Percentiles rank a stretch among this genome's conserved stretches.
These are phyloP conservation scores for Enteromius anoplus DNA, from an alignment of 2,797 vertebrate genomes.

Conservation along the genomic window DNA sequence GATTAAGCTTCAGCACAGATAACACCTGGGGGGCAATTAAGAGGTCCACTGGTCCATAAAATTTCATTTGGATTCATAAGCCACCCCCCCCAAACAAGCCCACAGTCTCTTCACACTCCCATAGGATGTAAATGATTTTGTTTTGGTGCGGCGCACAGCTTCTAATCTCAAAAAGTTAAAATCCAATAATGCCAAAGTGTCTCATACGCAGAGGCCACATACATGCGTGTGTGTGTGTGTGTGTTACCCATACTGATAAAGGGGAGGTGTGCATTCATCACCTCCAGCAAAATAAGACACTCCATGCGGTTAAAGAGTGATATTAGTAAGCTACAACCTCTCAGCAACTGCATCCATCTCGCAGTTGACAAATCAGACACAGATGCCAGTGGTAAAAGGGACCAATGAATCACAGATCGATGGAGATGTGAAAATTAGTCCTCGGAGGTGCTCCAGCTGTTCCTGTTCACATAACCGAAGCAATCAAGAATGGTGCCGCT, in stretches of 20 bases:
- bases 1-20: constrained; percentile 85
- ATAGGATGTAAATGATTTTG: constrained; percentile 53
- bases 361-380: constrained; percentile 41
- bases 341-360: constrained; percentile 23
- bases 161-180: constrained; percentile 63
- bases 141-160: constrained; percentile 61
- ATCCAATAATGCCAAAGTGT: constrained; percentile 49
- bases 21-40: constrained; percentile 91
- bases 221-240: constrained; percentile 41
- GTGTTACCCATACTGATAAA: constrained; percentile 45
- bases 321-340: constrained; percentile 24
- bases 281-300: constrained; percentile 38
- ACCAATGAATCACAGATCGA: constrained; percentile 49
- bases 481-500: constrained; percentile 27
- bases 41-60: constrained; percentile 91
- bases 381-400: constrained; percentile 34
- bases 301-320: constrained; percentile 26
- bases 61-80: constrained; percentile 88
- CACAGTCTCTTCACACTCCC: constrained; percentile 46
- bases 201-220: constrained; percentile 55
- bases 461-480: constrained; percentile 38
- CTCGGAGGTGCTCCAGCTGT: constrained; percentile 51
- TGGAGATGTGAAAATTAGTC: constrained; percentile 51
- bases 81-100: constrained; percentile 61
- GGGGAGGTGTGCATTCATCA: constrained; percentile 48